These are phyloP conservation scores for Octonoba sinensis DNA, from an alignment of 2,888 invertebrate genomes.

Conservation along the genomic window DNA sequence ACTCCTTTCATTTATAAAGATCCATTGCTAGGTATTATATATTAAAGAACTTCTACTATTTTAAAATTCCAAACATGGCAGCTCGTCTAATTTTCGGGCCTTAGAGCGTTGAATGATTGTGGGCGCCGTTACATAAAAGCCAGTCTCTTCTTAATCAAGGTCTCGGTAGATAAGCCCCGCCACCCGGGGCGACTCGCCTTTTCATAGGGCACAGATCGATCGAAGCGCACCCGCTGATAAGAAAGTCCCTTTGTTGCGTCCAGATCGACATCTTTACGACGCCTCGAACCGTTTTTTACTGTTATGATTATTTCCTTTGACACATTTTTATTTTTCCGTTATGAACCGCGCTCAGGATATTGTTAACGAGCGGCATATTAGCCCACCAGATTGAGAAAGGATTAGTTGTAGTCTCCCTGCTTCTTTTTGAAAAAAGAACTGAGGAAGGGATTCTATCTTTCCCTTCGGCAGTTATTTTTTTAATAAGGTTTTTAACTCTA, in stretches of 20 bases:
- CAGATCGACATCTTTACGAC: constrained; percentile 30
- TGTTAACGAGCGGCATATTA: constrained; percentile 22
- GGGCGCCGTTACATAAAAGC: no score
- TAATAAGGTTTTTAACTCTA: no score
- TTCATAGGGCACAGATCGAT: constrained; percentile 11
- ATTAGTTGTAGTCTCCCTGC: constrained; percentile 18
- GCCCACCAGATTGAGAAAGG: constrained; percentile 21
- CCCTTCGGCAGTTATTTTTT: no score
- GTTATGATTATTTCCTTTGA: constrained; percentile 20
- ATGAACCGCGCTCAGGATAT: not conserved
- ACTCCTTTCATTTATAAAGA: no score
- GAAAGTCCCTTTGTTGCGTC: constrained; percentile 8
- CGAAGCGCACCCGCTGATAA: constrained; percentile 11
- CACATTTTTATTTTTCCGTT: constrained; percentile 7
- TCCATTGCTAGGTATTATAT: no score
- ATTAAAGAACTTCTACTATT: no score
- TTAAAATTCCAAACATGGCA: no score
- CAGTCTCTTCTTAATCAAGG: no score
- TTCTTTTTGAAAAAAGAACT: no score
- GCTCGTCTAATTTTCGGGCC: no score
- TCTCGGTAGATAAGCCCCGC: constrained; percentile 3
- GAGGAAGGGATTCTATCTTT: no score
- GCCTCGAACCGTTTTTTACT: constrained; percentile 21
- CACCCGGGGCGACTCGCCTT: constrained; percentile 15
- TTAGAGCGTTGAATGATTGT: no score